Evolutionary conservation across 2,113 vertebrate species (phyloP).

Genomic region (Phasianus colchicus): DNA sequence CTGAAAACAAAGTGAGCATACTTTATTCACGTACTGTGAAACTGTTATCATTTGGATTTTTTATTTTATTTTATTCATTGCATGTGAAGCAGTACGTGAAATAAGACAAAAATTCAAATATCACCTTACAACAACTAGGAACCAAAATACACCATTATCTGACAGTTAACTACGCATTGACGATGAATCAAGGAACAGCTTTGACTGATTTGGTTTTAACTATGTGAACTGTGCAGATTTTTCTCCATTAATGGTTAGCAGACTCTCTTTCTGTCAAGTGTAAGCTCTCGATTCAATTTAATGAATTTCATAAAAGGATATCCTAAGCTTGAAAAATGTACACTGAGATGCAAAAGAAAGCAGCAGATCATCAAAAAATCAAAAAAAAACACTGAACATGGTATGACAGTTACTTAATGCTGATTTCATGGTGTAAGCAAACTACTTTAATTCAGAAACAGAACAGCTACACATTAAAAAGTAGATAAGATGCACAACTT

Average conservation of each 20-base stretch:
- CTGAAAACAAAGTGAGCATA: not conserved
- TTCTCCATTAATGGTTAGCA: not conserved
- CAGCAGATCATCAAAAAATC: not conserved
- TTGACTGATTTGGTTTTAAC: not conserved
- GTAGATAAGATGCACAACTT: not conserved
- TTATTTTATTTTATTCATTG: too few species aligned
- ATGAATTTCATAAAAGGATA: not conserved
- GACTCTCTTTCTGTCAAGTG: not conserved
- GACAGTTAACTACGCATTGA: not conserved
- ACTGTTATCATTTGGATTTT: too few species aligned
- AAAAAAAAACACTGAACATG: not conserved
- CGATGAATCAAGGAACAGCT: not conserved
- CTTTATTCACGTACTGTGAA: too few species aligned
- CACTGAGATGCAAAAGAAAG: not conserved
- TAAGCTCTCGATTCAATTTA: not conserved
- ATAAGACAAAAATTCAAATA: not conserved
- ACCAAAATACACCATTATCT: not conserved
- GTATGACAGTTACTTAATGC: not conserved
- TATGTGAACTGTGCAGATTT: not conserved
- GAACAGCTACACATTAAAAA: not conserved
- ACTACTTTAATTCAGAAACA: not conserved
- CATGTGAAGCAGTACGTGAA: not conserved
- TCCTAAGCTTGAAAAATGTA: not conserved
- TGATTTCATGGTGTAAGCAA: not conserved
- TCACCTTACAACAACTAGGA: not conserved